Evolutionary conservation across 2,113 vertebrate genomes (phyloP).

Genomic region (Podocnemis expansa): DNA sequence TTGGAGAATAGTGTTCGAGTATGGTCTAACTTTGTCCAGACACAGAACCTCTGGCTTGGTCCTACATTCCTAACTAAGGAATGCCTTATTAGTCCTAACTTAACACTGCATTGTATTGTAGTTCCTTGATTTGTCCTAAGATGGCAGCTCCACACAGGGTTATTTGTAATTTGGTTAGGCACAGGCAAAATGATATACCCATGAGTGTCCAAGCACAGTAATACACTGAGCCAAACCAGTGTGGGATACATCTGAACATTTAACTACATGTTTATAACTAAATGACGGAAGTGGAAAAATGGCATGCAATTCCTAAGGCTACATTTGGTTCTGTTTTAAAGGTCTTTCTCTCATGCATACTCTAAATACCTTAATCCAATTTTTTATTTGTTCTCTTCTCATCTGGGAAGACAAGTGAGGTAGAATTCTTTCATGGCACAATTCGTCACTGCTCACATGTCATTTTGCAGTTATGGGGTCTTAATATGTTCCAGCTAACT

Average conservation of each 20-base stretch:
- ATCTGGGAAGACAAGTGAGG: not conserved
- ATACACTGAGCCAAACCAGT: not conserved
- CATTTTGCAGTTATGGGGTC: not conserved
- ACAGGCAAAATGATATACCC: not conserved
- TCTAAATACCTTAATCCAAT: not conserved
- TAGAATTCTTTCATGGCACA: not conserved
- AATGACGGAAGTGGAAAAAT: not conserved
- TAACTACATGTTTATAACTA: not conserved
- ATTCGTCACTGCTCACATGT: not conserved
- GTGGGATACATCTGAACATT: not conserved
- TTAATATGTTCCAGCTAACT: not conserved
- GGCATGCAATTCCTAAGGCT: not conserved
- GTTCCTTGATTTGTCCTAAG: not conserved
- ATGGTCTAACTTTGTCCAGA: not conserved
- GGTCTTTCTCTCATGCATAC: not conserved
- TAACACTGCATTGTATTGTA: not conserved
- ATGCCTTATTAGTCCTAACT: not conserved
- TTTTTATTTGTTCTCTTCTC: not conserved
- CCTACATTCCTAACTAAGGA: not conserved
- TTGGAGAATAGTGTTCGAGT: not conserved
- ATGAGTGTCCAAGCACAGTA: not conserved
- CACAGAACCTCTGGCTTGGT: not conserved
- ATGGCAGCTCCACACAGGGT: not conserved
- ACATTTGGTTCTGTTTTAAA: not conserved
- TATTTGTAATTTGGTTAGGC: accelerated